Base-by-base conservation (phyloP, 2,113 vertebrate species). In the Motacilla alba region DNA sequence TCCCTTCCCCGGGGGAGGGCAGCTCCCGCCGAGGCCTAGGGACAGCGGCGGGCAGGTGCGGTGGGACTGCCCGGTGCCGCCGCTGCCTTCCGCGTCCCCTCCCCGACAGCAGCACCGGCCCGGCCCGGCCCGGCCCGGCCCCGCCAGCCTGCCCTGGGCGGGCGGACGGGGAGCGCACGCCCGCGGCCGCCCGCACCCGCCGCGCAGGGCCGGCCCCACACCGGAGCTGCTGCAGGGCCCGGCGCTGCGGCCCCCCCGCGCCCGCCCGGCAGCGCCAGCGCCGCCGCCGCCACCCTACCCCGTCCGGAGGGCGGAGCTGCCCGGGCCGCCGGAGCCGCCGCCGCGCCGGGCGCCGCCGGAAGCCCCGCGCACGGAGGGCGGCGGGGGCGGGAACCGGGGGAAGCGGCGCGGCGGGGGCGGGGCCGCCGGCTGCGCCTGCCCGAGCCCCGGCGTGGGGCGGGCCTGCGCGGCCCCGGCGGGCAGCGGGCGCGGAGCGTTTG, bases 401-500 rank as follows among this genome's bases (percentile, higher is more conserved):
- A 13, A 47, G 33, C 33, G 53, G 52, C 52, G 50, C 52, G 28
- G 53, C 53, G 53, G 53, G 53, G 53, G 53, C 74, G 44, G 19
- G 67, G 68, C 70, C 39, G 68, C 28, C 39, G 70, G 72, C 72
- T 75, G 72, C 73, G 73, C 73, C 55, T 75, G 73, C 73, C 74
- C 58, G 74, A 20, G 74, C 46, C 35, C 58, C 35, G 58, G 43
- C 28, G 35, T 5, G 75, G 75, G 75, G 75, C 58, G 75, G 75
- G 75, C 22, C 23, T 21, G 35, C 4, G 33, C 26, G 26, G 49
- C 8, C 39, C 49, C 62, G 47, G 62, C 52, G 17, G 64, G 49
- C 72, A 6, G 56, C 39, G 47, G 43, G 27, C 4, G 2, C 3
- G 1, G 18, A 1, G 26, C 4, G 24, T 0, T 3, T 15, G 16